These are phyloP conservation scores for Limnodromus scolopaceus DNA, from an alignment of 2,797 vertebrate species.

Conservation along the genomic window DNA sequence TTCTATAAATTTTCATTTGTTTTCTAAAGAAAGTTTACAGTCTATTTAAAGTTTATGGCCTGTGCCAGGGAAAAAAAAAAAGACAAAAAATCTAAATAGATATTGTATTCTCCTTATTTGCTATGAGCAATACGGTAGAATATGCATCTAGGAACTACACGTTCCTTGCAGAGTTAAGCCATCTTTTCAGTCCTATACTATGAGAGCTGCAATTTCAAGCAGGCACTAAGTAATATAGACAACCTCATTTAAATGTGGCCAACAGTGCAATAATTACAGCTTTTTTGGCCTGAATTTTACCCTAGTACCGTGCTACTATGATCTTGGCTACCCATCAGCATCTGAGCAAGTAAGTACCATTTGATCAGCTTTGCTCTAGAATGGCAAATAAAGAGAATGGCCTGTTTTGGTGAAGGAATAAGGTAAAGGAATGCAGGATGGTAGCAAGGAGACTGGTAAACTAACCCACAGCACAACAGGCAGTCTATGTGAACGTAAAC, in stretches of 20 bases:
- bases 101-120: not conserved
- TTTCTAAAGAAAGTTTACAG: not conserved
- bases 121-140: not conserved
- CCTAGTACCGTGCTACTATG: accelerated
- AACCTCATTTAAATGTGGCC: not conserved
- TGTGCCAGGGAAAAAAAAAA: not conserved
- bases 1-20: not conserved
- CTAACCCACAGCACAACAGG: not conserved
- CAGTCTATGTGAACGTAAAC: not conserved
- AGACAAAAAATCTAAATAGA: not conserved
- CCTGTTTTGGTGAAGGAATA: not conserved
- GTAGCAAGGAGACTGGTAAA: not conserved
- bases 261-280: not conserved
- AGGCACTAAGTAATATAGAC: not conserved
- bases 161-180: not conserved
- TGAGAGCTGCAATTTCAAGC: not conserved
- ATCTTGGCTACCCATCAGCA: not conserved
- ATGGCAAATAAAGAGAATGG: not conserved
- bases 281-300: not conserved
- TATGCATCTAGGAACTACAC: not conserved
- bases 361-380: not conserved
- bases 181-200: not conserved
- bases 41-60: not conserved
- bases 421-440: not conserved
- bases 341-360: not conserved